phyloP scores from a whole-genome alignment of 2,797 vertebrate species.

The Acipenser ruthenus region DNA sequence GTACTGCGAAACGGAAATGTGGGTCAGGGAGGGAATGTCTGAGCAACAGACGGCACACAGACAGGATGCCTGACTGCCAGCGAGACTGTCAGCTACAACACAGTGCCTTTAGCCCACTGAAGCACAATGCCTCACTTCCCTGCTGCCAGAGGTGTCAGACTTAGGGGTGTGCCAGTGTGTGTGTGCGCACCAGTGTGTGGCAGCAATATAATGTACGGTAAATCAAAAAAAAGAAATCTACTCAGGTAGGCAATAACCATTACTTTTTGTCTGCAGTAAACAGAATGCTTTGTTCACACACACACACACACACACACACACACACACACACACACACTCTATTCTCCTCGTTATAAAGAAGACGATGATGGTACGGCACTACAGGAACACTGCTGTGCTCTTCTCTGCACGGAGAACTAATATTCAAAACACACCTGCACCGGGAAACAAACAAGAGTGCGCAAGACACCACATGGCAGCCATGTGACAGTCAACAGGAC shows the following conservation, averaged over 20 bases:
- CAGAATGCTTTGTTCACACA: conserved; percentile 1
- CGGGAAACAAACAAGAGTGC: not conserved
- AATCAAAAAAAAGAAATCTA: conserved; percentile 16
- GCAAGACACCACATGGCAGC: not conserved
- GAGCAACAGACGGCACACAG: not conserved
- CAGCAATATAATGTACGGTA: conserved; percentile 21
- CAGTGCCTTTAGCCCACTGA: not conserved
- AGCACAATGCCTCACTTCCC: not conserved
- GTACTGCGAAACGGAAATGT: not conserved
- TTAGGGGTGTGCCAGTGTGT: no score
- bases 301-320: conserved; percentile 2
- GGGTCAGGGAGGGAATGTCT: not conserved
- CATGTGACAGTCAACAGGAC: not conserved
- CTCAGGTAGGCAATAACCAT: not conserved
- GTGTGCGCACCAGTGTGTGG: conserved; percentile 10
- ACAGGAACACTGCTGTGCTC: not conserved
- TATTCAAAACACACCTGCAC: conserved; percentile 8
- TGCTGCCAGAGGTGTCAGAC: not conserved
- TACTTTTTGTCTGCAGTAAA: conserved; percentile 12
- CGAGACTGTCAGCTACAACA: not conserved
- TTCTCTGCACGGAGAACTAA: not conserved
- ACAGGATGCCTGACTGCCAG: not conserved
- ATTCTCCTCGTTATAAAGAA: not conserved
- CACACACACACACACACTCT: not conserved
- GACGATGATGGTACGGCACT: not conserved